phyloP scores from a whole-genome alignment of 2,113 vertebrate species.

The Anoura caudifer region DNA sequence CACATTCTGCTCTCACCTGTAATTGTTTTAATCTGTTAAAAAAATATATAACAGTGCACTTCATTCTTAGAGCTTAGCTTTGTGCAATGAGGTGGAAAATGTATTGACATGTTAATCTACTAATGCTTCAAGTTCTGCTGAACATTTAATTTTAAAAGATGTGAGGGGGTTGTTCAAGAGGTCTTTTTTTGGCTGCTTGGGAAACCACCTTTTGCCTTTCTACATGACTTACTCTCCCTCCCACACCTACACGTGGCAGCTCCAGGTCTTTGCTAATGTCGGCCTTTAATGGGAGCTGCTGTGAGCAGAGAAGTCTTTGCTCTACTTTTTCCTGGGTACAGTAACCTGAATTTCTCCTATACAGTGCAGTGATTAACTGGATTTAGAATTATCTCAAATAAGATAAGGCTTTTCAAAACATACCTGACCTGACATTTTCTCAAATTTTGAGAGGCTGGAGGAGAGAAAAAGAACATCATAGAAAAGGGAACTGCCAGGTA shows the following conservation, averaged over 20 bases:
- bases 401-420: conserved; percentile 17
- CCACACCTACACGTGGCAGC: background rate
- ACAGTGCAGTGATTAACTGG: background rate
- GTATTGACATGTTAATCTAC: conserved; percentile 71
- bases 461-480: background rate
- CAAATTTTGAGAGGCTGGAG: background rate
- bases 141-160: conserved; percentile 68
- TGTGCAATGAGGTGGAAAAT: conserved; percentile 55
- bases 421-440: conserved; percentile 25
- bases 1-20: conserved; percentile 48
- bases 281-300: background rate
- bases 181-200: conserved; percentile 52
- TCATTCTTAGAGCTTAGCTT: conserved; percentile 59
- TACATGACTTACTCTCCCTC: conserved; percentile 37
- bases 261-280: background rate
- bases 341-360: background rate
- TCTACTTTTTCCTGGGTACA: background rate
- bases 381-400: conserved; percentile 45
- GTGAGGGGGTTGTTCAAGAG: conserved; percentile 55
- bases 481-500: background rate
- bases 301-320: background rate
- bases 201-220: conserved; percentile 57
- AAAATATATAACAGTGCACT: conserved; percentile 55
- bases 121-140: conserved; percentile 69
- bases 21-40: conserved; percentile 60